phyloP scores from a whole-genome alignment of 30 jellyfish, hydroid and myxozoan species.

The Clytia hemisphaerica region DNA sequence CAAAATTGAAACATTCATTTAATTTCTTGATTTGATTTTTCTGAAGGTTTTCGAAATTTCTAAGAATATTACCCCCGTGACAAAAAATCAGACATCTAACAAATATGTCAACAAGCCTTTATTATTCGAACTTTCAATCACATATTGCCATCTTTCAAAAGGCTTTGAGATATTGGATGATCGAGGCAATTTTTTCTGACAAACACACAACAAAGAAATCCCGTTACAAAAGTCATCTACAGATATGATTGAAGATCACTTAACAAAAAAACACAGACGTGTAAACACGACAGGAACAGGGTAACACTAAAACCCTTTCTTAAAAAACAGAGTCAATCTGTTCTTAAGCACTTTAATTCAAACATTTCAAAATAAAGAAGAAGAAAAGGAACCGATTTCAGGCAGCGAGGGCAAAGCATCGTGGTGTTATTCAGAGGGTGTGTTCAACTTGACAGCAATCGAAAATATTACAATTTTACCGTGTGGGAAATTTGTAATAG shows the following conservation, averaged over 20 bases:
- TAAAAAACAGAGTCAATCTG: too few species aligned
- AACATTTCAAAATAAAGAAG: too few species aligned
- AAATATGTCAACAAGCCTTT: constrained; percentile 8
- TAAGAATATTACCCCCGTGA: too few species aligned
- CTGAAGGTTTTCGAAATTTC: too few species aligned
- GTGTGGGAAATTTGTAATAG: not conserved
- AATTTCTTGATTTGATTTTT: too few species aligned
- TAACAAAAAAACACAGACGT: not conserved
- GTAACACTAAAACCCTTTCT: too few species aligned
- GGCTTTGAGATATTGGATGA: not conserved
- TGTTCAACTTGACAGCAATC: not conserved
- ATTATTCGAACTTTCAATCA: not conserved
- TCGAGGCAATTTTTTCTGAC: not conserved
- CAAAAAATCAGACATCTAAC: constrained; percentile 12
- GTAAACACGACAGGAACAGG: not conserved
- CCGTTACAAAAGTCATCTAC: constrained; percentile 8
- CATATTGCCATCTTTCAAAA: not conserved
- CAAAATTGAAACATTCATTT: too few species aligned
- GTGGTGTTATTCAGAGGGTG: not conserved
- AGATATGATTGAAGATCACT: not conserved
- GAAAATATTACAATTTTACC: not conserved
- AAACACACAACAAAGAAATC: not conserved
- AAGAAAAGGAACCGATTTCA: too few species aligned
- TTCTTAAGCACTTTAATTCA: too few species aligned
- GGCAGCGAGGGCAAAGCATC: constrained; percentile 23